Percentiles rank a stretch among this genome's conserved stretches.
Evolutionary conservation across 2,797 vertebrate species (phyloP).

Genomic region (Vipera latastei): DNA sequence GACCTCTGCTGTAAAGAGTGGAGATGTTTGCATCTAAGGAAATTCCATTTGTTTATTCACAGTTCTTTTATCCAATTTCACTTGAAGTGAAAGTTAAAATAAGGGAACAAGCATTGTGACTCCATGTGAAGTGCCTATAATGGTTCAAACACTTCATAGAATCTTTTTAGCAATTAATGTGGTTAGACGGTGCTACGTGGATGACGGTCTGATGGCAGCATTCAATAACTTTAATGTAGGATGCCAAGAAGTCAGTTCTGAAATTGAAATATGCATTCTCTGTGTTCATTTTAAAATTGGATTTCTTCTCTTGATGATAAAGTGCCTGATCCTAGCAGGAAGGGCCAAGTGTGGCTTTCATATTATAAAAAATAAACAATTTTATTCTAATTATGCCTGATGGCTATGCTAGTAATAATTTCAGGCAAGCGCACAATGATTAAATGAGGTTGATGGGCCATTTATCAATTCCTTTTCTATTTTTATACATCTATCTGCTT

Average conservation of each 20-base stretch:
- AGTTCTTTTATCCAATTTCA: background rate
- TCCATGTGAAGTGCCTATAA: no score
- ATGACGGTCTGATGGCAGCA: accelerated
- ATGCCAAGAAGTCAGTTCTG: background rate
- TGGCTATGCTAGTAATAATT: constrained; percentile 21
- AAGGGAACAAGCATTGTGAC: background rate
- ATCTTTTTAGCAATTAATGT: background rate
- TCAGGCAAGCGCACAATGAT: constrained; percentile 7
- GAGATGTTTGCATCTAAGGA: no score
- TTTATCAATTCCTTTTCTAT: background rate
- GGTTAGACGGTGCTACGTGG: background rate
- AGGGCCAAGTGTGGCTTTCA: background rate
- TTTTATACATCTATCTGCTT: background rate
- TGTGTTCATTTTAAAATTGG: constrained; percentile 14
- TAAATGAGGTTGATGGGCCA: background rate
- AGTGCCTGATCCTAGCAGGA: background rate
- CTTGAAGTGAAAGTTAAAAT: background rate
- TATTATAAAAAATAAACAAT: constrained; percentile 14
- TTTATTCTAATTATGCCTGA: constrained; percentile 20
- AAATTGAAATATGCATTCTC: background rate
- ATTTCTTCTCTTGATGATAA: constrained; percentile 14
- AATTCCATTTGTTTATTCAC: background rate
- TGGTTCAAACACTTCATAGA: background rate
- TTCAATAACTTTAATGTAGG: background rate
- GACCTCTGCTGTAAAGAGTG: no score